Base-by-base conservation (phyloP, 2,888 invertebrate species). In the Strigamia maritima region DNA sequence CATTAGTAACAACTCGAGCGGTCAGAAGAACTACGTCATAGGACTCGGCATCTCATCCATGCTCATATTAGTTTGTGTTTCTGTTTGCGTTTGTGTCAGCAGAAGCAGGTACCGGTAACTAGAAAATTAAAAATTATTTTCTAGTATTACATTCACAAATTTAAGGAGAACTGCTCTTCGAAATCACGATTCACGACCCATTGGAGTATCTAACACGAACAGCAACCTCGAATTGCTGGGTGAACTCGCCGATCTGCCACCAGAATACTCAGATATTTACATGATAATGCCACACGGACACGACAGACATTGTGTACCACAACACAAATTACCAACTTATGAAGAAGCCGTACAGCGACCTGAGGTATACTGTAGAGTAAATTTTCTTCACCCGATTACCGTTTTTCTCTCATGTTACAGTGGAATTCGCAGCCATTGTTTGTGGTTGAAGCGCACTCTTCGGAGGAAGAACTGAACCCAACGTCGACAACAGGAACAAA, bases 281-380 rank as follows among this genome's bases (percentile, higher is more conserved):
- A 70, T 35, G n/a, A 78, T 78, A 10, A 35, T 4, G 10, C 16
- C 60, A 7, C 2, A 54, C 1, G 60, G 60, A 19, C n/a, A 24
- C 2, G 65, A 65, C 3, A 16, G 8, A 22, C 28, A 35, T 38
- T 12, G 22, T 16, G 24, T 16, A 19, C 8, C 6, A 22, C 70
- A 79, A 1, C 78, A 80, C 28, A 81, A 81, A 77, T 80, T 80
- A 19, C 81, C 81, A 10, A 76, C 81, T 24, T 81, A 81, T 74
- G 81, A 81, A 16, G 81, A 81, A 77, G 78, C 80, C 26, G 40
- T 77, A 70, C 49, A 44, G 16, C 76, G 78, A 38, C 16, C 60
- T 10, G 65, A 70, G 12, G 77, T 70, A 22, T 6, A 26, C 28
- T 22, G n/a, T n/a, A n/a, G 28, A 28, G 49, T 26, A 35, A 35